Evolutionary conservation across 1,140 invertebrate species (phyloP).

Genomic region (Cylas formicarius): DNA sequence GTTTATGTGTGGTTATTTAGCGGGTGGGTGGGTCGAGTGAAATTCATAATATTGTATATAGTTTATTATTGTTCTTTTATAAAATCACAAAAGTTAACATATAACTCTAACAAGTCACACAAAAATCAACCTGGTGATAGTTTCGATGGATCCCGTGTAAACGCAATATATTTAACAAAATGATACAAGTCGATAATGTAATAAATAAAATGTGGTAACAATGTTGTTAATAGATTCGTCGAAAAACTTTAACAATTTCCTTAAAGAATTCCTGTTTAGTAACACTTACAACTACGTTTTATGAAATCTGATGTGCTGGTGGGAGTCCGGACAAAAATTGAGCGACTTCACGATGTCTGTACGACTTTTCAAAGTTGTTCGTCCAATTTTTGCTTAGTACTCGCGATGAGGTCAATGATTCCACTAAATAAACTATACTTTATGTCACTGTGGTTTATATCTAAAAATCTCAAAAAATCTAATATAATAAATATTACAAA

Average conservation of each 20-base stretch:
- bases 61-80: constrained; percentile 33
- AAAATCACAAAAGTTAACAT: constrained; percentile 39
- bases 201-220: constrained; percentile 16
- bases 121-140: constrained; percentile 31
- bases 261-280: constrained; percentile 16
- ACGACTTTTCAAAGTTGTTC: constrained; percentile 2
- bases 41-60: too few species aligned
- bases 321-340: constrained; percentile 3
- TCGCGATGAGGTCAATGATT: constrained; percentile 2
- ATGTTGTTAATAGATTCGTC: constrained; percentile 17
- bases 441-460: background rate
- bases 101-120: constrained; percentile 36
- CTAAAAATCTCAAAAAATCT: background rate
- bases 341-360: constrained; percentile 6
- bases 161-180: constrained; percentile 19
- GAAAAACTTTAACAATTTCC: constrained; percentile 26
- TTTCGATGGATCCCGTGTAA: constrained; percentile 18
- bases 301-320: constrained; percentile 6
- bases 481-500: constrained; percentile 10
- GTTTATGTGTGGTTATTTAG: too few species aligned
- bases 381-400: too few species aligned
- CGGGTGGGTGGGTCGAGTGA: too few species aligned
- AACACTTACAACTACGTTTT: constrained; percentile 3
- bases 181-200: constrained; percentile 9
- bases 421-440: constrained; percentile 1